Evolutionary conservation across 2,888 invertebrate genomes (phyloP), one percentile per base, ranked within the genome.

Genomic region (Trachelus iudaicus): DNA sequence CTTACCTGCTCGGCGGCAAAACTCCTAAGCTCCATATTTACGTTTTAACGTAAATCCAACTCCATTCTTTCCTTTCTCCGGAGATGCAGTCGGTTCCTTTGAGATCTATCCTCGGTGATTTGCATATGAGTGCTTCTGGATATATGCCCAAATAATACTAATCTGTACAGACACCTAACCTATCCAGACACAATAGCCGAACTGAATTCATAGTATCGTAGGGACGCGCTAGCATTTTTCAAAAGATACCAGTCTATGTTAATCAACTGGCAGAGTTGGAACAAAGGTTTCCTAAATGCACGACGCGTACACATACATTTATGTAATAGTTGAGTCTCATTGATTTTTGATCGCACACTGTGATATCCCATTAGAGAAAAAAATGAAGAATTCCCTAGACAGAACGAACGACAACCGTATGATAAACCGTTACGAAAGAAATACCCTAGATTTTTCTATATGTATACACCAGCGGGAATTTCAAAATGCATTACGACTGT

Each of bases 61-160:
- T 34, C 71, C 34, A 34, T 71, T 31, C 71, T 71, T 71, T 71
- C 30, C 34, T 71, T 71, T 71, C 71, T 71, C 12, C 33, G 3
- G 13, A 23, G 33, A 33, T 13, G 13, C 13, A 71, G 71, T 71
- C 71, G 71, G 71, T 71, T 34, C 34, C 71, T 71, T 71, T 71
- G 71, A 71, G 71, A 71, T 30, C 71, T 71, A 71, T 74, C 74
- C n/a, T 35, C 13, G 23, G 33, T 30, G 13, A 74, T 74, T 74
- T 74, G 74, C 74, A 74, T 74, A 74, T 74, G 74, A 74, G 74
- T 34, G 74, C 33, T 37, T 34, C 35, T 37, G 74, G 37, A 74
- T 13, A 74, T 35, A 34, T 30, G 74, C 35, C 74, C 71, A 33
- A 33, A 31, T 34, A 34, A 71, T 71, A 33, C 71, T 15, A 71